These are phyloP conservation scores for Spheniscus humboldti DNA, from an alignment of 2,797 vertebrate species.

Conservation along the genomic window DNA sequence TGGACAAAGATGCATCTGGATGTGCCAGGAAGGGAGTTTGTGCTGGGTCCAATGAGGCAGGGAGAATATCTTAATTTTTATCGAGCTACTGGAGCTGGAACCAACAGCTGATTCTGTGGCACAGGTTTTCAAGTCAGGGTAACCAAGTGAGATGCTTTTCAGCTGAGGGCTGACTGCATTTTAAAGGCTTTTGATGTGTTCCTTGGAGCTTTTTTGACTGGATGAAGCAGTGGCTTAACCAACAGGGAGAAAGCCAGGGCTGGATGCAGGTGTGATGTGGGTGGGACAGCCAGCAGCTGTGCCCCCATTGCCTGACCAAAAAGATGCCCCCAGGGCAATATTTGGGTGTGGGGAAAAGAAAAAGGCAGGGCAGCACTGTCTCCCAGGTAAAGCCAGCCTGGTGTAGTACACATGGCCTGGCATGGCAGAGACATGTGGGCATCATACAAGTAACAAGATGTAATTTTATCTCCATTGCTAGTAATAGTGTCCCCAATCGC, in stretches of 20 bases:
- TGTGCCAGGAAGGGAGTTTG: background rate
- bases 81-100: background rate
- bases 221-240: background rate
- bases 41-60: background rate
- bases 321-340: background rate
- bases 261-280: background rate
- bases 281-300: background rate
- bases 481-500: background rate
- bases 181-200: background rate
- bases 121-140: background rate
- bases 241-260: background rate
- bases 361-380: background rate
- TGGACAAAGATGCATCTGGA: constrained; percentile 7
- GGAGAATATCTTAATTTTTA: background rate
- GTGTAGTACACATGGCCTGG: fast-evolving
- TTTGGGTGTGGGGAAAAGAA: background rate
- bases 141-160: background rate
- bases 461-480: background rate
- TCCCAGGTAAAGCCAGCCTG: background rate
- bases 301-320: background rate
- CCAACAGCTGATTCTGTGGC: background rate
- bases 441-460: background rate
- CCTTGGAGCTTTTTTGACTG: background rate
- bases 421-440: background rate
- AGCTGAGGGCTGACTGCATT: background rate